Evolutionary conservation across 2,888 invertebrate genomes (phyloP).

Genomic region (Athetis lepigone): DNA sequence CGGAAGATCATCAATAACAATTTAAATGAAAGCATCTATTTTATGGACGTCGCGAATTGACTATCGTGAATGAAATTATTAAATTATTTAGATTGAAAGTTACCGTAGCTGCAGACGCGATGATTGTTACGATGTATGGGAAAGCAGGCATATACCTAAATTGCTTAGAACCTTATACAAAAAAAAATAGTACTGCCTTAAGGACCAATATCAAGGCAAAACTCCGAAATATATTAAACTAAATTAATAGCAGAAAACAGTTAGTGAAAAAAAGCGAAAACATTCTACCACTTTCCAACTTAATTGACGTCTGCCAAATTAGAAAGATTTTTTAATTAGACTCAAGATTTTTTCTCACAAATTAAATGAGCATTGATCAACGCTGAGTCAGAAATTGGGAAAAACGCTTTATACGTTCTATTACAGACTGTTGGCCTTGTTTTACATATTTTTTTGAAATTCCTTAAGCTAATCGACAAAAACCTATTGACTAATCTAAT

Average conservation of each 20-base stretch:
- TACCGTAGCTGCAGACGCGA: conserved; percentile 13
- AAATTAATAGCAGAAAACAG: conserved; percentile 22
- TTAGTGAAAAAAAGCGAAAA: conserved; percentile 26
- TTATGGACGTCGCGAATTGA: conserved; percentile 68
- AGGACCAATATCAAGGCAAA: background rate
- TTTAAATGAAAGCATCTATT: conserved; percentile 72
- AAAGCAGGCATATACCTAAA: conserved; percentile 16
- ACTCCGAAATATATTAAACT: conserved; percentile 5
- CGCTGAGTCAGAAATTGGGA: background rate
- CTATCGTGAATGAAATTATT: conserved; percentile 68
- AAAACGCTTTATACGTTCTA: background rate
- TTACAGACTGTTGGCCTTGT: background rate
- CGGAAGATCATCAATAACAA: conserved; percentile 65
- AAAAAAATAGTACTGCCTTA: background rate
- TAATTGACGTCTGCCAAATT: conserved; percentile 36
- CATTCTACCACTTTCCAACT: conserved; percentile 24
- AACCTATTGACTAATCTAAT: background rate
- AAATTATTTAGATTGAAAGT: conserved; percentile 66
- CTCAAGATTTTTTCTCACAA: conserved; percentile 28
- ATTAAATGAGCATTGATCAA: conserved; percentile 18
- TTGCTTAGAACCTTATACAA: too few relatives aligned
- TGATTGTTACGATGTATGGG: conserved; percentile 20
- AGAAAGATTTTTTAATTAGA: conserved; percentile 22
- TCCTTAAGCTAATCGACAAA: background rate
- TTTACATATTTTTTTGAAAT: background rate